Evolutionary conservation across 2,797 vertebrate genomes (phyloP), one percentile per base, ranked within the genome.

Genomic region (Amblyopsis hoosieri): DNA sequence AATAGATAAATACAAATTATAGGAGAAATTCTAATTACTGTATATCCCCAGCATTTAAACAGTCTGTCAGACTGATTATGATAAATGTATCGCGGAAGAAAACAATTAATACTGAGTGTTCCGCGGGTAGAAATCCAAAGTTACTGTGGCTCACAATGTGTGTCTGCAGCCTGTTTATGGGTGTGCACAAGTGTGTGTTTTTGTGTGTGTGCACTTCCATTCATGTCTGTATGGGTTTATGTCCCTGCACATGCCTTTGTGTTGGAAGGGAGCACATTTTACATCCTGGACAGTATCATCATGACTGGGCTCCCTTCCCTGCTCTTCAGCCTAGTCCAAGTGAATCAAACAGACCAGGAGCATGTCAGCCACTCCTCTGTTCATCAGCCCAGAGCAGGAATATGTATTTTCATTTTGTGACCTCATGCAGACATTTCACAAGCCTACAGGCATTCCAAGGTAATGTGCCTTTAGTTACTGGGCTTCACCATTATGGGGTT

Each of bases 391-490:
- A 47, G 54, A 71, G 45, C 59, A 60, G 54, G 48, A 64, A 66
- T 52, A 66, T 64, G 69, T 80, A 67, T 74, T 79, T 82, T 79
- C 48, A 66, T 76, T 69, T 42, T 75, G 69, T 85, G 81, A 84
- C 72, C 74, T 85, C 75, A 79, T 67, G 54, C 66, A 62, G 51
- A 10, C 51, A 55, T 49, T 55, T 56, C 53, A 64, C 12, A n/a
- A 31, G 46, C 47, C 50, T 19, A 19, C 45, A 59, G 67, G 54
- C 54, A 67, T 80, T 82, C 75, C 63, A 60, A 45, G 9, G 50
- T 57, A 81, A 56, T 29, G 54, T 66, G 48, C 53, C 48, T 55
- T 57, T 37, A 47, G 33, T 49, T 66, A 64, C 66, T 68, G 37
- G 66, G 75, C 57, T 57, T 46, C 7, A 64, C 7, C 29, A 64